phyloP scores from a whole-genome alignment of 2,888 invertebrate species.

The Eupithecia dodoneata region DNA sequence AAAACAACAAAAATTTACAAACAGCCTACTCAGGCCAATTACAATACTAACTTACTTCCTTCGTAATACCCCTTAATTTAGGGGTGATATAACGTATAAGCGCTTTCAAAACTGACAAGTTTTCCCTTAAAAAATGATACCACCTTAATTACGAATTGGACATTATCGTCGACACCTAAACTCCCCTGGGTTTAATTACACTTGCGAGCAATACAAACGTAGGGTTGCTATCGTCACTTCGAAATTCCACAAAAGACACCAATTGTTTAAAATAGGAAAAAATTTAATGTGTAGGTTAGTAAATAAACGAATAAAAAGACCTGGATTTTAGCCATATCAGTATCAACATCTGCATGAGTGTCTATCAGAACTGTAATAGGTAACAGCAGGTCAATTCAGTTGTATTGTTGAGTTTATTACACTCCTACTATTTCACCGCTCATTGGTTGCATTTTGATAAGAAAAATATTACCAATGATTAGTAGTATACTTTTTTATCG shows the following conservation, averaged over 20 bases:
- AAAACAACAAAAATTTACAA: not conserved
- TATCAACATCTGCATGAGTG: not conserved
- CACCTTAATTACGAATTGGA: slow-evolving; percentile 68
- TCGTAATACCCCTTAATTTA: slow-evolving; percentile 19
- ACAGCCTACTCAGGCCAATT: not conserved
- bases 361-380: not conserved
- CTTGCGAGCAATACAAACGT: not conserved
- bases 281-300: no score
- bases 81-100: slow-evolving; percentile 38
- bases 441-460: no score
- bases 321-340: no score
- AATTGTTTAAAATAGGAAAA: no score
- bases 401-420: no score
- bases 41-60: not conserved
- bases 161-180: slow-evolving; percentile 69
- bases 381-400: not conserved
- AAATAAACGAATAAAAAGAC: no score
- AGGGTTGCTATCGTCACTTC: not conserved
- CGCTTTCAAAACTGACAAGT: slow-evolving; percentile 43
- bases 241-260: not conserved
- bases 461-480: no score
- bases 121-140: slow-evolving; percentile 41
- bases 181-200: slow-evolving; percentile 55
- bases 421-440: no score
- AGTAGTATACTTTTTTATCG: no score